Evolutionary conservation across 2,113 vertebrate genomes (phyloP).

Genomic region (Pipra filicauda): DNA sequence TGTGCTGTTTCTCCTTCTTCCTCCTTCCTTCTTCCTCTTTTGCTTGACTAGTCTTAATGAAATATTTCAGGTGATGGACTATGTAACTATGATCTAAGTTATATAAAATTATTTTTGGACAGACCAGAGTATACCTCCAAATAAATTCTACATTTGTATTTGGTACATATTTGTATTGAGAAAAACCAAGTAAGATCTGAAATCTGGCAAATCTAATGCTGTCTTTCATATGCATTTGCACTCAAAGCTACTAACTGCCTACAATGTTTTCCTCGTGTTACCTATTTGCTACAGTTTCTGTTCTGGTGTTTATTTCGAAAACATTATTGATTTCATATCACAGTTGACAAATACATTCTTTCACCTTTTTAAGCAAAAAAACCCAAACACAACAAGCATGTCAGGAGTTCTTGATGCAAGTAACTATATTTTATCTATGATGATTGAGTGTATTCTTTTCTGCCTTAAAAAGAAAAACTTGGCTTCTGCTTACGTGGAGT

Average conservation of each 20-base stretch:
- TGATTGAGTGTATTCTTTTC: background rate
- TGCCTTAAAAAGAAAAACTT: background rate
- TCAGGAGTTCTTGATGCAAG: background rate
- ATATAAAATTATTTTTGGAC: background rate
- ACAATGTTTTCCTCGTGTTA: background rate
- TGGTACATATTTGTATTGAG: background rate
- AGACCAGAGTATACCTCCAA: background rate
- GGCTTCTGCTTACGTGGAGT: background rate
- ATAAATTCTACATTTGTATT: background rate
- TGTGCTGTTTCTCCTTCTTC: background rate
- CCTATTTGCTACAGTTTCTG: background rate
- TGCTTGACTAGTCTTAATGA: background rate
- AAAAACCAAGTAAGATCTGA: background rate
- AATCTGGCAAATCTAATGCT: background rate
- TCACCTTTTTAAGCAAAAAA: background rate
- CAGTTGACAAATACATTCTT: background rate
- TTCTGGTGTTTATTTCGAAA: background rate
- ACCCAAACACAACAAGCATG: background rate
- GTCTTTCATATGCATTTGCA: background rate
- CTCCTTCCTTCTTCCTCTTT: background rate
- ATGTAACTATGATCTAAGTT: background rate
- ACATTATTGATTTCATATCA: background rate
- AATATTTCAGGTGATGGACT: background rate
- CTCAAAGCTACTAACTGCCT: background rate
- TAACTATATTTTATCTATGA: background rate